Evolutionary conservation across 2,113 vertebrate species (phyloP).

Genomic region (Prionailurus bengalensis): DNA sequence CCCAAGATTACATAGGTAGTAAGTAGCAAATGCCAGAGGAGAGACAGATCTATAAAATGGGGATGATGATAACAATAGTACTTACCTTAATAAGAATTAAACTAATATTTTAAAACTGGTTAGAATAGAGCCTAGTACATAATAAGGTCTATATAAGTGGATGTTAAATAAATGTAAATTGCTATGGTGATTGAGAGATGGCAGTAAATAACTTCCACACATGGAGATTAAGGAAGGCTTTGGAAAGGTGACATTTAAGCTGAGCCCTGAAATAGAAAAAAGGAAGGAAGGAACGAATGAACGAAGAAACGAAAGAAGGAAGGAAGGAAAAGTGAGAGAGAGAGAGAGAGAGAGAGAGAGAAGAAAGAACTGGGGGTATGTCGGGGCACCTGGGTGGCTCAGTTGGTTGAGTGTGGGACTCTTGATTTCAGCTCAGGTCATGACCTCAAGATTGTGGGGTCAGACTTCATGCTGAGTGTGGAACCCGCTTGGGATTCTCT

Average conservation of each 20-base stretch:
- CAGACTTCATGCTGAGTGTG: too few species aligned
- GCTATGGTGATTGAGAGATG: constrained; percentile 24
- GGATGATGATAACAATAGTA: neutral
- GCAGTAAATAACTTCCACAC: constrained; percentile 42
- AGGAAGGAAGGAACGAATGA: too few species aligned
- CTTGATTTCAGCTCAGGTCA: too few species aligned
- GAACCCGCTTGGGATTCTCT: too few species aligned
- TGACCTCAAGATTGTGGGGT: too few species aligned
- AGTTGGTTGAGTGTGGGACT: too few species aligned
- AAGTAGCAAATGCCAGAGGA: constrained; percentile 35
- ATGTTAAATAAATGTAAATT: constrained; percentile 56
- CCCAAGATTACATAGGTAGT: constrained; percentile 11
- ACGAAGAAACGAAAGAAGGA: fast-evolving
- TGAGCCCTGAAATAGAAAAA: neutral
- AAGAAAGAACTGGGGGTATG: neutral
- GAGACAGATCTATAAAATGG: constrained; percentile 49
- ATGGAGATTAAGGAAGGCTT: constrained; percentile 50
- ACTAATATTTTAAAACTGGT: constrained; percentile 58
- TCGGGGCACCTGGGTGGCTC: too few species aligned
- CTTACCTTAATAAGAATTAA: constrained; percentile 33
- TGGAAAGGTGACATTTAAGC: neutral
- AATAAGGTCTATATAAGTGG: neutral
- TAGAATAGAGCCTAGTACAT: constrained; percentile 33
- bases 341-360: neutral
- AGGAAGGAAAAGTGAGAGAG: neutral